phyloP scores from a whole-genome alignment of 2,797 vertebrate genomes.

The Lagocephalus sceleratus region DNA sequence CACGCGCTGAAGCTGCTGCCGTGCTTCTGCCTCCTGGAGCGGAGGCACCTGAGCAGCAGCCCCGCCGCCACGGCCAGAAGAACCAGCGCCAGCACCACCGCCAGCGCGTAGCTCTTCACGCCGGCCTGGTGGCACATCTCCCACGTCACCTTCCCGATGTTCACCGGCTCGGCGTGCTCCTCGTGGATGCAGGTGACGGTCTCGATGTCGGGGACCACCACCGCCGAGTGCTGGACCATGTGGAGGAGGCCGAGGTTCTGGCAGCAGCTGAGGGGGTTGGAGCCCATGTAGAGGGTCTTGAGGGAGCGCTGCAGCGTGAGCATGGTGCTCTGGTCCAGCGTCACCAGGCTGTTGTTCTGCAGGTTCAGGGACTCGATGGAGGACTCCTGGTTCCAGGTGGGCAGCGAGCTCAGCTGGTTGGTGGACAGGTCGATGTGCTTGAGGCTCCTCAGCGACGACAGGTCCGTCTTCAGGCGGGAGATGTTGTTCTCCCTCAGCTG shows the following conservation, averaged over 20 bases:
- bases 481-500: slow-evolving; percentile 83
- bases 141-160: slow-evolving; percentile 69
- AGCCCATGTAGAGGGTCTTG: slow-evolving; percentile 84
- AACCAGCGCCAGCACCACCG: slow-evolving; percentile 65
- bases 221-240: slow-evolving; percentile 78
- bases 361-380: slow-evolving; percentile 87
- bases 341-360: slow-evolving; percentile 86
- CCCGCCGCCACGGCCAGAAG: slow-evolving; percentile 52
- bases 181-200: slow-evolving; percentile 77
- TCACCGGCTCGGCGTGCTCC: slow-evolving; percentile 73
- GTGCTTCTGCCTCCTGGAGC: slow-evolving; percentile 49
- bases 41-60: slow-evolving; percentile 60
- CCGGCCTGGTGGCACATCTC: slow-evolving; percentile 81
- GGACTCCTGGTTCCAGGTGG: slow-evolving; percentile 76
- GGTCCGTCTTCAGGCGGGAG: slow-evolving; percentile 72
- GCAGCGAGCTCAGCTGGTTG: slow-evolving; percentile 83
- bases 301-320: slow-evolving; percentile 81
- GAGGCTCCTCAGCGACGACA: slow-evolving; percentile 80
- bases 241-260: slow-evolving; percentile 81
- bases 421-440: slow-evolving; percentile 84
- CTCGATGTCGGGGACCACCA: slow-evolving; percentile 79
- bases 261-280: slow-evolving; percentile 91
- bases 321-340: slow-evolving; percentile 79
- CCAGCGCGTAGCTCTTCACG: slow-evolving; percentile 66
- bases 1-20: slow-evolving; percentile 66